Conservation (phyloP, 2,888 invertebrate species). For the Sminthurides aquaticus region DNA sequence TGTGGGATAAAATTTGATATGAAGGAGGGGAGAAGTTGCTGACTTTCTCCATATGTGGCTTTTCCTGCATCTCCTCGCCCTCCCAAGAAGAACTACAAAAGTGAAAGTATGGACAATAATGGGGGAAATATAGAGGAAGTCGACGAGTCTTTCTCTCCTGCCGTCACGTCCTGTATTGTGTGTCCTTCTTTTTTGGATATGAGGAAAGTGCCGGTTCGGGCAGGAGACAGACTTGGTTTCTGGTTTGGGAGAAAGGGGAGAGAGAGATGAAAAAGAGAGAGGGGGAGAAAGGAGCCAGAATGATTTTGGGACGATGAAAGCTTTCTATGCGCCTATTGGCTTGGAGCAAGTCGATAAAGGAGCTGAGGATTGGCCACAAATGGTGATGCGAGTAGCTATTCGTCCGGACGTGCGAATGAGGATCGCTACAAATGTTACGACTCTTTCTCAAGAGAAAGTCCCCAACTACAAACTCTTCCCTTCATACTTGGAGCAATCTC, state of each 20-base stretch:
- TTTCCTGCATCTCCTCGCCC: neutral
- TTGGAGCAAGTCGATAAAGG: slow-evolving; percentile 40
- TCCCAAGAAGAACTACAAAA: neutral
- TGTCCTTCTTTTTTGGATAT: too few relatives aligned
- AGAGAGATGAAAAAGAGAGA: neutral
- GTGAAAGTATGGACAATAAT: neutral
- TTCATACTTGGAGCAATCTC: slow-evolving; percentile 10
- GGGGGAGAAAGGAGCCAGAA: neutral
- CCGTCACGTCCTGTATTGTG: too few relatives aligned
- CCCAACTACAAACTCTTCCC: neutral
- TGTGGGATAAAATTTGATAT: slow-evolving; percentile 8
- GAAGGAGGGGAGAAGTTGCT: slow-evolving; percentile 14
- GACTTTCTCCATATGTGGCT: slow-evolving; percentile 7
- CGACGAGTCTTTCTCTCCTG: too few relatives aligned
- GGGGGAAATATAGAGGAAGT: too few relatives aligned
- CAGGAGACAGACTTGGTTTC: too few relatives aligned
- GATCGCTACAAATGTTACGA: slow-evolving; percentile 44
- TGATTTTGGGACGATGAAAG: slow-evolving; percentile 31
- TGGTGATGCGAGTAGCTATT: slow-evolving; percentile 35
- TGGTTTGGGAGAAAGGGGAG: too few relatives aligned
- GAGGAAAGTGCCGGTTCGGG: too few relatives aligned
- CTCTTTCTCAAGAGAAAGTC: neutral
- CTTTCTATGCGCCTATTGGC: slow-evolving; percentile 41
- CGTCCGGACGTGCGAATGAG: slow-evolving; percentile 44
- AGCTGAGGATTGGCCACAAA: slow-evolving; percentile 39